A percentile compares a stretch with the other conserved stretches of the same genome.
These are phyloP conservation scores for Capreolus pygargus DNA, from an alignment of 2,113 vertebrate species.

Conservation along the genomic window DNA sequence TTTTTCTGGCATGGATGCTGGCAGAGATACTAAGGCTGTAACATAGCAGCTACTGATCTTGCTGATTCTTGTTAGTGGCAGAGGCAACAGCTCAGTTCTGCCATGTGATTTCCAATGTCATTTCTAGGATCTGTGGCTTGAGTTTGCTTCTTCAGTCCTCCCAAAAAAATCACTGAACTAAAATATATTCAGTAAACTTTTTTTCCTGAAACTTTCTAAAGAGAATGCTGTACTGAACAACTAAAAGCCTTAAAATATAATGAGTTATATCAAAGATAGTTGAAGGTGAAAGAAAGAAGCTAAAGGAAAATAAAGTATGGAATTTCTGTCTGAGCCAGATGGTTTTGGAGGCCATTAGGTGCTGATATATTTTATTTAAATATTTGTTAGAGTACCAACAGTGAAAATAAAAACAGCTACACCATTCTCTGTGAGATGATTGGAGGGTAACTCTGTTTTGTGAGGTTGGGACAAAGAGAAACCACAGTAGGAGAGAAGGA, in stretches of 20 bases:
- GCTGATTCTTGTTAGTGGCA: background rate
- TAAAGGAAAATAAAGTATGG: background rate
- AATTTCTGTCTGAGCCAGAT: background rate
- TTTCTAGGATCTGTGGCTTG: background rate
- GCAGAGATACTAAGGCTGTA: background rate
- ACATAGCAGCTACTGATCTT: background rate
- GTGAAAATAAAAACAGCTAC: background rate
- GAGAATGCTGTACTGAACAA: background rate
- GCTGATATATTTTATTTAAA: background rate
- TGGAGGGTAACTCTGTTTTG: background rate
- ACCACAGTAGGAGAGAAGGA: background rate
- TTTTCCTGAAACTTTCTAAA: background rate
- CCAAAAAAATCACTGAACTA: background rate
- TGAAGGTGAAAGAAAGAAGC: background rate
- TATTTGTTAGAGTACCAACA: background rate
- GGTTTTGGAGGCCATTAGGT: background rate
- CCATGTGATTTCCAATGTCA: background rate
- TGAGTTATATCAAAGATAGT: background rate
- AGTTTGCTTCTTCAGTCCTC: background rate
- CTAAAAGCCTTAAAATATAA: background rate
- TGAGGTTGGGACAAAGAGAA: background rate
- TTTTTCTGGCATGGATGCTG: background rate
- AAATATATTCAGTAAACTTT: background rate
- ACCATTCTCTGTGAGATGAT: background rate
- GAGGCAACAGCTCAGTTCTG: background rate